These are phyloP conservation scores for Adela reaumurella DNA, from an alignment of 2,888 invertebrate species.

Conservation along the genomic window DNA sequence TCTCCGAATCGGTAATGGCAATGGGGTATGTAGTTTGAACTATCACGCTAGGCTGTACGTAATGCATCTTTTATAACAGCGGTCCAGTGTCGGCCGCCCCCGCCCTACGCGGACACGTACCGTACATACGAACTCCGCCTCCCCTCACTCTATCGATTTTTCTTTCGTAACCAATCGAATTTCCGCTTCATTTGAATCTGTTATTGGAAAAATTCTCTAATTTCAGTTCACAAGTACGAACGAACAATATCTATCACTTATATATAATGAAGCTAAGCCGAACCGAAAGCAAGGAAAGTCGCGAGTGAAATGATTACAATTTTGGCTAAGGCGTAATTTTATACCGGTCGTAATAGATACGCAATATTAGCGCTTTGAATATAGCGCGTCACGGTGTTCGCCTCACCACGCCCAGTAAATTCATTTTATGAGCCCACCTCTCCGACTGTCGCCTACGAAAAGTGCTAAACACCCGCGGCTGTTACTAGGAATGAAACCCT, in stretches of 20 bases:
- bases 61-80: conserved; percentile 53
- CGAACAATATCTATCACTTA: no score
- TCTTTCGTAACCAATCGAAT: no score
- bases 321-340: not conserved
- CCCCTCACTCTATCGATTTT: not conserved
- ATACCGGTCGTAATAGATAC: conserved; percentile 16
- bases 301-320: not conserved
- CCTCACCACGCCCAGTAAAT: conserved; percentile 56
- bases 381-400: conserved; percentile 53
- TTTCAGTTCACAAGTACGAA: no score
- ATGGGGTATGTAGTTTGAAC: conserved; percentile 44
- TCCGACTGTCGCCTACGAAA: conserved; percentile 16
- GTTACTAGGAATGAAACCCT: conserved; percentile 1
- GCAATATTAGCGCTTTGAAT: conserved; percentile 51
- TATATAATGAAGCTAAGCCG: no score
- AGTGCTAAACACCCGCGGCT: not conserved
- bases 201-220: no score
- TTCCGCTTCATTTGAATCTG: no score
- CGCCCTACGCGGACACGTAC: not conserved
- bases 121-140: not conserved
- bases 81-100: not conserved
- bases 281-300: not conserved
- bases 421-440: conserved; percentile 48
- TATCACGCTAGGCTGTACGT: conserved; percentile 53
- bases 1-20: not conserved